phyloP scores from a whole-genome alignment of 1,140 invertebrate genomes.

The Laupala kohalensis region DNA sequence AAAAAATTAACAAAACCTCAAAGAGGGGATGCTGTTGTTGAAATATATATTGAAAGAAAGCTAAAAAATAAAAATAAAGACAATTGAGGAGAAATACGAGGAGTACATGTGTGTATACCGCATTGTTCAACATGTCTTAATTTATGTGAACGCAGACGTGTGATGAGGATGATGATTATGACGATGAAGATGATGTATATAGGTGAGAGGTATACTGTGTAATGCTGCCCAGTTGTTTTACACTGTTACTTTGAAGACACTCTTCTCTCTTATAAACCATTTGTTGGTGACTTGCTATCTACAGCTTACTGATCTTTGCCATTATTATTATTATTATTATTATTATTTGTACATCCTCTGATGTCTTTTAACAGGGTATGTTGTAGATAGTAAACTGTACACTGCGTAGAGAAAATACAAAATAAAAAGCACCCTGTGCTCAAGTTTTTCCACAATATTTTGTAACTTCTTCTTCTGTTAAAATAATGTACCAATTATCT shows the following conservation, averaged over 20 bases:
- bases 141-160: constrained; percentile 14
- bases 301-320: not conserved
- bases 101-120: constrained; percentile 11
- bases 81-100: not conserved
- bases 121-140: constrained; percentile 16
- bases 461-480: no score
- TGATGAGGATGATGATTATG: constrained; percentile 12
- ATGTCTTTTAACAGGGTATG: not conserved
- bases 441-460: no score
- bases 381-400: not conserved
- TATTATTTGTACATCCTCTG: not conserved
- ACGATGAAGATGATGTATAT: constrained; percentile 7
- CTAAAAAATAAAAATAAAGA: not conserved
- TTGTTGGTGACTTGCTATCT: not conserved
- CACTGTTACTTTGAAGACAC: no score
- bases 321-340: not conserved
- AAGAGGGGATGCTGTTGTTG: not conserved
- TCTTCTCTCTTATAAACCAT: no score
- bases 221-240: not conserved
- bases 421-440: no score
- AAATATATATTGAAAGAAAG: not conserved
- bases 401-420: no score
- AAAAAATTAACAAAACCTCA: not conserved
- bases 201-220: not conserved
- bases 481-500: no score